These are phyloP conservation scores for Xiphorhynchus elegans DNA, from an alignment of 2,113 vertebrate genomes.

Conservation along the genomic window DNA sequence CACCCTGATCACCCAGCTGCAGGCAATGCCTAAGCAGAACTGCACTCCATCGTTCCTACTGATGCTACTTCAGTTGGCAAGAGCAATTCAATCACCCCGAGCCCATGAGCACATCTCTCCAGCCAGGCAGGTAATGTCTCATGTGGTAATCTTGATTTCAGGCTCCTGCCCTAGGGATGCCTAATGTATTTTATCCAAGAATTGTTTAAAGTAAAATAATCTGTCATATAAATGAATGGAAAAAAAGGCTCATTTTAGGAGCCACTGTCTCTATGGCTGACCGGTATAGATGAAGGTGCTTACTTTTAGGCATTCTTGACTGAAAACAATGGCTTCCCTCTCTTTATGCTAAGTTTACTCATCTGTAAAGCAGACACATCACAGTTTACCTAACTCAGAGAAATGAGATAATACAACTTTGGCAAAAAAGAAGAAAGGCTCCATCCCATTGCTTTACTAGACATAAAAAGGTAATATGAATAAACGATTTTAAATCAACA, in stretches of 20 bases:
- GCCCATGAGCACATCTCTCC: background rate
- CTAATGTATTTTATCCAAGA: conserved; percentile 24
- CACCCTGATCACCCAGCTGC: background rate
- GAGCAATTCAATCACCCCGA: background rate
- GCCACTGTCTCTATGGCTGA: background rate
- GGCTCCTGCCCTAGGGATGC: conserved; percentile 32
- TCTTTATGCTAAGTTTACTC: conserved; percentile 46
- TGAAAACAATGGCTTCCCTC: conserved; percentile 15
- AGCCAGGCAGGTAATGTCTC: background rate
- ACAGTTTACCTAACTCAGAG: conserved; percentile 58
- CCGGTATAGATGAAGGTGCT: conserved; percentile 40
- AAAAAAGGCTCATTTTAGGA: conserved; percentile 26
- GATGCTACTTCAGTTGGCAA: background rate
- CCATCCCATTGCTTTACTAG: conserved; percentile 21
- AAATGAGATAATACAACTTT: conserved; percentile 52
- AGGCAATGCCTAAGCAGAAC: background rate
- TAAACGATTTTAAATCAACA: conserved; percentile 58
- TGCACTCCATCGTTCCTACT: background rate
- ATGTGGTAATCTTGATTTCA: background rate
- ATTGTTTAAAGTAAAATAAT: conserved; percentile 51
- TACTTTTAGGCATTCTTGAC: conserved; percentile 11
- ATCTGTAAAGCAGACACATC: conserved; percentile 59
- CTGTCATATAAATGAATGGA: conserved; percentile 46
- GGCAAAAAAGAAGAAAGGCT: conserved; percentile 25
- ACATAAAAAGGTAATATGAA: conserved; percentile 50